Evolutionary conservation across 2,113 vertebrate species (phyloP), one percentile per base, ranked within the genome.

Genomic region (Halcyon senegalensis): DNA sequence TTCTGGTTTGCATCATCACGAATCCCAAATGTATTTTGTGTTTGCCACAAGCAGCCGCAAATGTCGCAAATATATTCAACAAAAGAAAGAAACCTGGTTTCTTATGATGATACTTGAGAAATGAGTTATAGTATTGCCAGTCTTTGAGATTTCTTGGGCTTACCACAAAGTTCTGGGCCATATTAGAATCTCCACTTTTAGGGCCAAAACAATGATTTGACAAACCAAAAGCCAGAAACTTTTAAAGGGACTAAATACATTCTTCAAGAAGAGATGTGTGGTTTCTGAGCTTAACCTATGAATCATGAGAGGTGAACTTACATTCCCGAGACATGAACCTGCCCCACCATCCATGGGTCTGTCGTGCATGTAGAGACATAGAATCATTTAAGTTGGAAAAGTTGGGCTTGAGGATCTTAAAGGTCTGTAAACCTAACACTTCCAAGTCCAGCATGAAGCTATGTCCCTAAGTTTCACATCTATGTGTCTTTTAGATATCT

Each of bases 251-350:
- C 28, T 46, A 13, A 28, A 24, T 11, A 7, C 1, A 5, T 67
- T 93, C 37, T 62, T 68, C 39, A 74, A 72, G 55, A 88, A 53
- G 50, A 62, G 14, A 44, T n/a, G 27, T 83, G 48, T 68, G 82
- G 24, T 81, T 84, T 93, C 20, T 35, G 53, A 74, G 33, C 21
- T 77, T n/a, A 69, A 37, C 15, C 74, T 46, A 15, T 1, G 15
- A 59, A 31, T 35, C 35, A 35, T 44, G 67, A 89, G 53, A 53
- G 0, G 2, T 14, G 31, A 89, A 53, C 10, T 56, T 9, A 8
- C 0, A 0, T 37, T 85, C 25, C 58, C 10, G 16, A 67, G 39
- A 16, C 6, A 13, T 8, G 31, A 77, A 3, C 3, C 1, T 16
- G 27, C 9, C 16, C 13, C 31, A 11, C 7, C 23, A 28, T 13